Evolutionary conservation across 2,797 vertebrate species (phyloP), one percentile per base, ranked within the genome.

Genomic region (Oreonectes daqikongensis): DNA sequence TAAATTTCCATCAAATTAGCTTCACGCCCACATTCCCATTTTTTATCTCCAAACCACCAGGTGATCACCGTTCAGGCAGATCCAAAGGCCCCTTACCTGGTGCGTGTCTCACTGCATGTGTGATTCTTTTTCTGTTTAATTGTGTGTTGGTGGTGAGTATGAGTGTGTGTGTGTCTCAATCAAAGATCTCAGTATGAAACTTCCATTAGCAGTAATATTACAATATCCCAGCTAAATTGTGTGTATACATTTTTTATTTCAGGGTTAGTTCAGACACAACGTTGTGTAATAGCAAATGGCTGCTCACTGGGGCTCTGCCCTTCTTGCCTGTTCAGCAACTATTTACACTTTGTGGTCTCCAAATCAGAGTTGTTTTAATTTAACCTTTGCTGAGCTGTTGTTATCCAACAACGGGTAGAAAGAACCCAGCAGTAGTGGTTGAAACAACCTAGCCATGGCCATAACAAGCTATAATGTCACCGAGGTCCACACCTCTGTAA

Each of bases 1-100:
- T 79, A 69, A 64, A 75, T 79, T 75, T 74, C 69, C 72, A 75
- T 69, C 66, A 75, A 79, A 75, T 77, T 77, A 77, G 65, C 73
- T 55, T 63, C 64, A 61, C 77, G 28, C 48, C 67, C 69, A 66
- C 77, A 63, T 77, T 72, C 63, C 57, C 67, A 71, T 81, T 69
- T 79, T 57, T 72, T 69, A 75, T 66, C 73, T 82, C 42, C 66
- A 52, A 61, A 77, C 55, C 75, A 79, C 65, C 65, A 75, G 78
- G 78, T 75, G 78, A 69, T 76, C 77, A 28, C 60, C 24, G 35
- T 75, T 79, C 77, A 78, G 67, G 69, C n/a, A 55, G 64, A 78
- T 59, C 72, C 64, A 68, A 73, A 78, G 70, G 64, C 52, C 50
- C 70, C 59, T 73, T 74, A 32, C 50, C n/a, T 18, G 28, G 40